Conservation (phyloP, 2,888 invertebrate genomes). For the Andrena bicolor region DNA sequence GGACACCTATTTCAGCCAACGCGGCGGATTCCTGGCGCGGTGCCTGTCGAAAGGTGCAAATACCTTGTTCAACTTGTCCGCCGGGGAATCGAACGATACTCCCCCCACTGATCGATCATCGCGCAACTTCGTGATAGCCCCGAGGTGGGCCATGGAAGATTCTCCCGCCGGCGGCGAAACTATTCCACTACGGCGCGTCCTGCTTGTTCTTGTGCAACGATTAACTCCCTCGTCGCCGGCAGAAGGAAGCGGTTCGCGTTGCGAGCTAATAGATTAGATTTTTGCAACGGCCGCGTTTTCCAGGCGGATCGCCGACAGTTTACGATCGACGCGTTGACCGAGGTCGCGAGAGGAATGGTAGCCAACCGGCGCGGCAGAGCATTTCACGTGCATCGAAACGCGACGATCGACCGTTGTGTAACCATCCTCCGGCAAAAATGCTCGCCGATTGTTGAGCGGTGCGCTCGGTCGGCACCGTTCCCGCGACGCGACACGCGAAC, state of each 20-base stretch:
- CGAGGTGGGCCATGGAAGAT: conserved; percentile 33
- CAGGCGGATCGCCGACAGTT: conserved; percentile 17
- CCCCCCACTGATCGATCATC: conserved; percentile 1
- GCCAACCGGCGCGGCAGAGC: background rate
- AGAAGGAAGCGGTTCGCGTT: background rate
- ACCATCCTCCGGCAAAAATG: conserved; percentile 20
- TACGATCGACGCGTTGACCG: conserved; percentile 38
- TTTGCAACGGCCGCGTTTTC: conserved; percentile 6
- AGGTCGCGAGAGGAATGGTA: conserved; percentile 46
- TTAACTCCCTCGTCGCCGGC: background rate
- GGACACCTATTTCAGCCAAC: conserved; percentile 59
- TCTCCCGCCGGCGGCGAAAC: conserved; percentile 23
- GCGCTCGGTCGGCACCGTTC: background rate
- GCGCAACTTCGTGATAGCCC: conserved; percentile 12
- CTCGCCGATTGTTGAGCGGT: background rate
- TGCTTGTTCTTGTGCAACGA: conserved; percentile 9
- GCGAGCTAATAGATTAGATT: conserved; percentile 9
- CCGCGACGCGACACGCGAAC: conserved; percentile 10
- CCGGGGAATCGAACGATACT: conserved; percentile 20
- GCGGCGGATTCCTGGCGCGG: conserved; percentile 72
- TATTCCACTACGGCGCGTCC: conserved; percentile 31
- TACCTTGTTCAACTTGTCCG: conserved; percentile 26
- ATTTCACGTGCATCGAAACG: conserved; percentile 39
- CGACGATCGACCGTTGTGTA: conserved; percentile 24
- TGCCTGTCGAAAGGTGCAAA: conserved; percentile 64